phyloP scores from a whole-genome alignment of 1,140 invertebrate genomes.

The Amphibalanus amphitrite region DNA sequence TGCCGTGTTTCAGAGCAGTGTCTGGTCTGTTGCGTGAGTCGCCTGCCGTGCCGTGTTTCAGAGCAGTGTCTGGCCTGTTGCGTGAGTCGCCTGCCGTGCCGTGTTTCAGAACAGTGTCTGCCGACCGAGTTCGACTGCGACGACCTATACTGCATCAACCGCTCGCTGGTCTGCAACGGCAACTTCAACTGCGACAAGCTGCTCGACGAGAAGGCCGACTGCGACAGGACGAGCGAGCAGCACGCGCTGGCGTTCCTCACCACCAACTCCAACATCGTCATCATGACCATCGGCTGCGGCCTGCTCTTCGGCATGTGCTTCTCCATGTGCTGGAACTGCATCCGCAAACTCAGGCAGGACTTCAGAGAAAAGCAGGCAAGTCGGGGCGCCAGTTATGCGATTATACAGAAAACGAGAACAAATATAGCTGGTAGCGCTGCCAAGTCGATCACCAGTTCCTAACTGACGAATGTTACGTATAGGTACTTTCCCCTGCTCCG shows the following conservation, averaged over 20 bases:
- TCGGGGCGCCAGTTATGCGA: no score
- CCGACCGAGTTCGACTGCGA: conserved; percentile 62
- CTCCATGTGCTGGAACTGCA: conserved; percentile 66
- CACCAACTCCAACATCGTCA: conserved; percentile 46
- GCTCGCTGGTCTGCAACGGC: conserved; percentile 47
- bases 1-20: no score
- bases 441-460: no score
- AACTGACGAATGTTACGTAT: no score
- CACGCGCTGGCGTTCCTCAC: not conserved
- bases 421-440: no score
- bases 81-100: no score
- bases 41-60: no score
- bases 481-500: no score
- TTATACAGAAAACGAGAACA: no score
- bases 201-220: conserved; percentile 2
- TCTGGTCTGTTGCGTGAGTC: no score
- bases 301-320: conserved; percentile 72
- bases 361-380: conserved; percentile 56
- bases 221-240: not conserved
- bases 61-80: no score
- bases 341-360: conserved; percentile 62
- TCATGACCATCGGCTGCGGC: conserved; percentile 72
- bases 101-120: conserved; percentile 4
- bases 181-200: conserved; percentile 47
- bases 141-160: conserved; percentile 61